Conservation (phyloP, 1,140 invertebrate species). For the Propsilocerus akamusi region DNA sequence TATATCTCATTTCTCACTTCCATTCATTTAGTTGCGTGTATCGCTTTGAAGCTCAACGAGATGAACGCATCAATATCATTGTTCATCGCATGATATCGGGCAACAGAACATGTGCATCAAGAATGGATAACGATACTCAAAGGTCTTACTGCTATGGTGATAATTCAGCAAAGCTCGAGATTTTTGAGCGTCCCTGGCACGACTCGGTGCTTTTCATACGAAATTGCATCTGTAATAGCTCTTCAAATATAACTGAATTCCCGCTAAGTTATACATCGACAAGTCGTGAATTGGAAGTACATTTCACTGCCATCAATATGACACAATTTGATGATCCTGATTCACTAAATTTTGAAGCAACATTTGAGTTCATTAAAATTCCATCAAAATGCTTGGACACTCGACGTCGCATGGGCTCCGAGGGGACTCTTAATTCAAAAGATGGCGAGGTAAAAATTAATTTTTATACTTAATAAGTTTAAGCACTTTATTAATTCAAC, state of each 20-base stretch:
- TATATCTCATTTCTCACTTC: neutral
- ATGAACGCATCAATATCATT: constrained; percentile 51
- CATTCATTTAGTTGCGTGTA: constrained; percentile 52
- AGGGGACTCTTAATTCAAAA: constrained; percentile 51
- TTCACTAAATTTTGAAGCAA: constrained; percentile 65
- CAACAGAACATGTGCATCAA: constrained; percentile 41
- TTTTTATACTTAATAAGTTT: neutral
- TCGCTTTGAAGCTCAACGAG: constrained; percentile 61
- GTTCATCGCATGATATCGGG: constrained; percentile 43
- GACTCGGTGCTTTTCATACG: constrained; percentile 37
- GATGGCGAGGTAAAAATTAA: constrained; percentile 38
- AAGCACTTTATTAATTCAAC: neutral
- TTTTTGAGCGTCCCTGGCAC: constrained; percentile 55
- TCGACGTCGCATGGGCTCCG: constrained; percentile 47
- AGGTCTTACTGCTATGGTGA: constrained; percentile 48
- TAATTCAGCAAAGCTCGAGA: constrained; percentile 22
- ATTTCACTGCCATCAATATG: constrained; percentile 65
- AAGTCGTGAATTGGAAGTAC: constrained; percentile 56
- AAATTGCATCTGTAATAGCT: constrained; percentile 42
- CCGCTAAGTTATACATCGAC: constrained; percentile 61
- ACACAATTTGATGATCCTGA: constrained; percentile 64
- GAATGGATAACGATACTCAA: constrained; percentile 39
- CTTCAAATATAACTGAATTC: constrained; percentile 20
- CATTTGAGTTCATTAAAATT: constrained; percentile 60
- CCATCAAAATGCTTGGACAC: constrained; percentile 37